These are phyloP conservation scores for Phylloscopus trochiloides DNA, from an alignment of 2,113 vertebrate genomes.

Conservation along the genomic window DNA sequence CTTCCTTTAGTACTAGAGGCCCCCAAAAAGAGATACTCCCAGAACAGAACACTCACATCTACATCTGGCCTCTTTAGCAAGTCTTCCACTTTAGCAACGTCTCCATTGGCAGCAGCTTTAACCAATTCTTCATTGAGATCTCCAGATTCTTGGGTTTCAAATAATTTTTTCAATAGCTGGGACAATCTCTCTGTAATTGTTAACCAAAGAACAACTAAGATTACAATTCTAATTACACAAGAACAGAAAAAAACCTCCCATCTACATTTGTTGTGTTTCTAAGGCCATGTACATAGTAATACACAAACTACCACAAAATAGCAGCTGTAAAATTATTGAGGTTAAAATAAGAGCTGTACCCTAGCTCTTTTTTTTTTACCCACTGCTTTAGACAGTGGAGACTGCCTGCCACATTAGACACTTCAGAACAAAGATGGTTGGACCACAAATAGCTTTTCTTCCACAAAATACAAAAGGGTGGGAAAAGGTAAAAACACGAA, in stretches of 20 bases:
- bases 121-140: constrained; percentile 99
- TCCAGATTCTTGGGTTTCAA: constrained; percentile 98
- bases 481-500: not conserved
- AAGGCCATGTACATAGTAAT: not conserved
- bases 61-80: constrained; percentile 95
- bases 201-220: constrained; percentile 33
- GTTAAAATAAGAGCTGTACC: not conserved
- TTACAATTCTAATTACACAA: not conserved
- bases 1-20: not conserved
- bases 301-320: not conserved
- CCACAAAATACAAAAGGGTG: not conserved
- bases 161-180: constrained; percentile 95
- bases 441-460: not conserved
- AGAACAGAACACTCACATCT: constrained; percentile 80
- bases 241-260: not conserved
- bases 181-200: constrained; percentile 89
- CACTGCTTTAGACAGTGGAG: not conserved
- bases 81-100: constrained; percentile 97
- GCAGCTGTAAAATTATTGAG: not conserved
- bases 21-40: not conserved
- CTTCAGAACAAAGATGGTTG: not conserved
- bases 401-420: not conserved
- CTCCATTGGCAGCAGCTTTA: constrained; percentile 97
- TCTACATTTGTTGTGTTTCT: not conserved
- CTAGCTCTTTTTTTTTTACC: too few relatives aligned